phyloP scores from a whole-genome alignment of 2,113 vertebrate species.

The Rhinichthys klamathensis region DNA sequence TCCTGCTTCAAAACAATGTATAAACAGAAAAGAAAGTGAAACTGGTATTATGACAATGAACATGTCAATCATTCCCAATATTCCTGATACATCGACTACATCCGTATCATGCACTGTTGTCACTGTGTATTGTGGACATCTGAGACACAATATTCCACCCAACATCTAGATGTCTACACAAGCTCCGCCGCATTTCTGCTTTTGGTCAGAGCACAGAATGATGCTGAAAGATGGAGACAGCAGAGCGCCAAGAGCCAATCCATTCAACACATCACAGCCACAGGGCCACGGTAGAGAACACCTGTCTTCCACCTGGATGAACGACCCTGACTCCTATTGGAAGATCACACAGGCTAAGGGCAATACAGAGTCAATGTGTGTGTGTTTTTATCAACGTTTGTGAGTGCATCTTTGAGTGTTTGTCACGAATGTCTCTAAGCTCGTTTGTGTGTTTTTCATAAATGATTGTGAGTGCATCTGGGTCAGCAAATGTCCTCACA shows the following conservation, averaged over 20 bases:
- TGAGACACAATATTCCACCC: background rate
- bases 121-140: background rate
- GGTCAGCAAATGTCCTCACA: background rate
- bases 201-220: conserved; percentile 24
- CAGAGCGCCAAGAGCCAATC: background rate
- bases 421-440: background rate
- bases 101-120: background rate
- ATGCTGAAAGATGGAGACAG: conserved; percentile 20
- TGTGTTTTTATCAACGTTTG: background rate
- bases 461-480: background rate
- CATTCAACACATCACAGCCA: background rate
- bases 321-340: background rate
- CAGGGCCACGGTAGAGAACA: background rate
- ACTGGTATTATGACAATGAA: background rate
- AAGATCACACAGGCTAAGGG: conserved; percentile 15
- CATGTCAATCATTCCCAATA: no score
- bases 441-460: background rate
- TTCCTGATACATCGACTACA: background rate
- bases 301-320: conserved; percentile 8
- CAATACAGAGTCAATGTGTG: background rate
- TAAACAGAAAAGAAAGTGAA: background rate
- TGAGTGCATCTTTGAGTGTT: background rate
- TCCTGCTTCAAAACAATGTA: no score
- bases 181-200: conserved; percentile 34
- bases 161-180: background rate